Percentiles rank a stretch among this genome's conserved stretches.
These are phyloP conservation scores for Adela reaumurella DNA, from an alignment of 2,888 invertebrate species.

Conservation along the genomic window DNA sequence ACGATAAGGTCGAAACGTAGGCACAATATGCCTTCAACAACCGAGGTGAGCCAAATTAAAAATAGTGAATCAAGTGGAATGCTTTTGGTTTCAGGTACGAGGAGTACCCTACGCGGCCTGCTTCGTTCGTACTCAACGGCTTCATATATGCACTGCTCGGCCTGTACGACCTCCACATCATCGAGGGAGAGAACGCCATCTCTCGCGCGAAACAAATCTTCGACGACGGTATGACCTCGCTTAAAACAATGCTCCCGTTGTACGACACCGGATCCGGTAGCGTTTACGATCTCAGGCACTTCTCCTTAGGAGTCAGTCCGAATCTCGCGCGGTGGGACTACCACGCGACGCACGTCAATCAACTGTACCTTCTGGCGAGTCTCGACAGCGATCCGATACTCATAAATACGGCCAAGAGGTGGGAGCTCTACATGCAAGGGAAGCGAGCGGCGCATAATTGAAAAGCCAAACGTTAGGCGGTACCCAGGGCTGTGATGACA, in stretches of 20 bases:
- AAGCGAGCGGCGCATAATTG: slow-evolving; percentile 91
- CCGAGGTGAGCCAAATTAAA: too few relatives aligned
- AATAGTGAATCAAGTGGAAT: too few relatives aligned
- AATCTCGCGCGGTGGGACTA: slow-evolving; percentile 99
- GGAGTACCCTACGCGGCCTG: slow-evolving; percentile 95
- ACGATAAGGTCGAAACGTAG: too few relatives aligned
- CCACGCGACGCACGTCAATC: slow-evolving; percentile 97
- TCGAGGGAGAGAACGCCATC: slow-evolving; percentile 67
- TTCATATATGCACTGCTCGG: slow-evolving; percentile 97
- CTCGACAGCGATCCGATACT: slow-evolving; percentile 82
- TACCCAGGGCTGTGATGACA: not conserved
- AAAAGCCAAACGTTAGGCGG: slow-evolving; percentile 12
- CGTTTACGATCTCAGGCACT: slow-evolving; percentile 93
- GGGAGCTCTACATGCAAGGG: slow-evolving; percentile 96
- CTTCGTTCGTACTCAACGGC: slow-evolving; percentile 95
- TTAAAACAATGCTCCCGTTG: slow-evolving; percentile 82
- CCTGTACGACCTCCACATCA: slow-evolving; percentile 87
- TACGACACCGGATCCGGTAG: slow-evolving; percentile 96
- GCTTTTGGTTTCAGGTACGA: too few relatives aligned
- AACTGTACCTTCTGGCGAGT: slow-evolving; percentile 82
- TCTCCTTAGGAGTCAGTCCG: slow-evolving; percentile 83
- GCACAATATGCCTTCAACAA: too few relatives aligned
- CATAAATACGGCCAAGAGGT: slow-evolving; percentile 79
- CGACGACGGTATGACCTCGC: slow-evolving; percentile 79
- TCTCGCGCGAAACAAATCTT: slow-evolving; percentile 74